These are phyloP conservation scores for Scaptodrosophila latifasciaeformis DNA, from an alignment of 2,888 invertebrate genomes.

Conservation along the genomic window DNA sequence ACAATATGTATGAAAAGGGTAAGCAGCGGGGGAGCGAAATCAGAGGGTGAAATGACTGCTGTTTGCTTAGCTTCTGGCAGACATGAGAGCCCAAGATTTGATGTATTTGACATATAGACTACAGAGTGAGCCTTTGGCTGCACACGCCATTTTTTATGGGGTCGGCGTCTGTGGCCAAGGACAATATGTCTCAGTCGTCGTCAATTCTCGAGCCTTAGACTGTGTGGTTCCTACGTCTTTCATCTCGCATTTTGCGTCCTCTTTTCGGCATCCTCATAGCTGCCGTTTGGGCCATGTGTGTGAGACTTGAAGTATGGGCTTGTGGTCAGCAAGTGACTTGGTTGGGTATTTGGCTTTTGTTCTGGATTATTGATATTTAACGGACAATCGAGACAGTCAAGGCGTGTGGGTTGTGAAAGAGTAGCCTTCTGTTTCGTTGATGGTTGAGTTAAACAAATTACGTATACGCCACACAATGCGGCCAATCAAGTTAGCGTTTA, in stretches of 20 bases:
- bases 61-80: slow-evolving; percentile 17
- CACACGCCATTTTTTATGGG: slow-evolving; percentile 43
- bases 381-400: background rate
- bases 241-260: no score
- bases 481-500: no score
- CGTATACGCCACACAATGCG: no score
- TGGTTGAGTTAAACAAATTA: no score
- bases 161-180: slow-evolving; percentile 27
- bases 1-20: no score
- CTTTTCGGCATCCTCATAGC: no score
- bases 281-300: no score
- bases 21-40: background rate
- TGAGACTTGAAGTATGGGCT: slow-evolving; percentile 26
- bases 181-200: slow-evolving; percentile 59
- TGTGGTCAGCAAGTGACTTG: slow-evolving; percentile 17
- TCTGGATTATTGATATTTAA: slow-evolving; percentile 45
- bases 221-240: no score
- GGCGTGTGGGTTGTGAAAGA: no score
- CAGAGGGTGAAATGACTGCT: slow-evolving; percentile 9
- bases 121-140: slow-evolving; percentile 28
- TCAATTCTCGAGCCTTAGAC: slow-evolving; percentile 15
- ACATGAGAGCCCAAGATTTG: slow-evolving; percentile 38
- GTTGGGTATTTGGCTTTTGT: slow-evolving; percentile 2
- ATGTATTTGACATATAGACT: slow-evolving; percentile 64
- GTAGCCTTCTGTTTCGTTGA: background rate